Conservation (phyloP, 2,113 vertebrate genomes). For the Sander vitreus region DNA sequence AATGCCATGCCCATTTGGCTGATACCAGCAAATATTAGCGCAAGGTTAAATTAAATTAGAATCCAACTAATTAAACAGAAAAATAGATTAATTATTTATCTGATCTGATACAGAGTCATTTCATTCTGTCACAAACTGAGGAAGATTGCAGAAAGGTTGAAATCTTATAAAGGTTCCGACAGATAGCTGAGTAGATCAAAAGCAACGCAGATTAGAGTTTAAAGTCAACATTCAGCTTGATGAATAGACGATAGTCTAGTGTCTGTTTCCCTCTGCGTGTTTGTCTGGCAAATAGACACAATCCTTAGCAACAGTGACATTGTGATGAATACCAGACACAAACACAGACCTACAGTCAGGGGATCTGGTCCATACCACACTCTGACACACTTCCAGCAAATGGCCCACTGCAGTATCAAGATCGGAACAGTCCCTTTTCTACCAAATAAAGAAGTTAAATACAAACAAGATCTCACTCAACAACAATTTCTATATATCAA, state of each 20-base stretch:
- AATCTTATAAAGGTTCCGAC: neutral
- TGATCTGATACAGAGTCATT: neutral
- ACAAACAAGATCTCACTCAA: neutral
- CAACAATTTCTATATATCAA: neutral
- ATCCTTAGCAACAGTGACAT: slow-evolving; percentile 55
- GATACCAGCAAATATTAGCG: slow-evolving; percentile 9
- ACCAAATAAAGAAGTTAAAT: neutral
- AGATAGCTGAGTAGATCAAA: slow-evolving; percentile 5
- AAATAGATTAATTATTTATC: neutral
- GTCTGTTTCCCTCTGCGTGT: slow-evolving; percentile 36
- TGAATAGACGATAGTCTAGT: slow-evolving; percentile 1
- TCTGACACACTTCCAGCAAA: slow-evolving; percentile 25
- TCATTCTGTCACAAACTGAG: neutral
- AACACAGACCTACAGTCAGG: slow-evolving; percentile 44
- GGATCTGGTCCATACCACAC: slow-evolving; percentile 30
- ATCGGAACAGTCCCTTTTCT: neutral
- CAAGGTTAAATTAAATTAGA: neutral
- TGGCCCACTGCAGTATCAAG: slow-evolving; percentile 19
- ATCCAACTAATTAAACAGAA: slow-evolving; percentile 18
- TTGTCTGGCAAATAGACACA: slow-evolving; percentile 43
- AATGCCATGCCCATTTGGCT: neutral
- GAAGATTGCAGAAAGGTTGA: neutral
- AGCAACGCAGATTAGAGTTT: slow-evolving; percentile 33
- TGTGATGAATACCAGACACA: slow-evolving; percentile 65
- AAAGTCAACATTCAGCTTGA: slow-evolving; percentile 20